Evolutionary conservation across 2,113 vertebrate species (phyloP).

Genomic region (Mesembrinibis cayennensis): DNA sequence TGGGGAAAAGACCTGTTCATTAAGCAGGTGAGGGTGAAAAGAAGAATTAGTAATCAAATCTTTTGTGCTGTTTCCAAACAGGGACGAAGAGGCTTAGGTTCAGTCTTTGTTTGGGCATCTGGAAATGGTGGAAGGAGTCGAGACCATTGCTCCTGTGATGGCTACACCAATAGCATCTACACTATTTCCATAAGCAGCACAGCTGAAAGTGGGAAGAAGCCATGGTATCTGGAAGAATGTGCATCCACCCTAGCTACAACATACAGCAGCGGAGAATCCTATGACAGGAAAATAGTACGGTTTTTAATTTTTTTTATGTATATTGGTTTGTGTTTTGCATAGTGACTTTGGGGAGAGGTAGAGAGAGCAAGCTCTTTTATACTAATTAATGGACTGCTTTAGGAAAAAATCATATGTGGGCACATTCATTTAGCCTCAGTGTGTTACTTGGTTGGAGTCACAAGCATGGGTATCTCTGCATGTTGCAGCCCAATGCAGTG

Average conservation of each 20-base stretch:
- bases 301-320: not conserved
- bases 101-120: conserved; percentile 98
- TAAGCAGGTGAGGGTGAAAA: not conserved
- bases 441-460: not conserved
- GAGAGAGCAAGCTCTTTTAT: not conserved
- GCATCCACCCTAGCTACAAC: conserved; percentile 96
- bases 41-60: not conserved
- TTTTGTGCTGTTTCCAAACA: conserved; percentile 66
- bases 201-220: conserved; percentile 95
- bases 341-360: not conserved
- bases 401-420: not conserved
- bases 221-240: conserved; percentile 98
- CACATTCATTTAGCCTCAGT: not conserved
- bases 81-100: conserved; percentile 93
- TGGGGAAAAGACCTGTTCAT: not conserved
- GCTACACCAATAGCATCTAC: conserved; percentile 98
- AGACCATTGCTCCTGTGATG: conserved; percentile 97
- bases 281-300: conserved; percentile 97
- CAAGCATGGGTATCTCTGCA: not conserved
- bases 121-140: conserved; percentile 96
- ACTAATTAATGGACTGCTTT: not conserved
- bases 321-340: not conserved
- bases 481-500: not conserved
- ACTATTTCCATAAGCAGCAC: conserved; percentile 99
- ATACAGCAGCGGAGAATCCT: conserved; percentile 98